Evolutionary conservation across 2,797 vertebrate species (phyloP), one percentile per base, ranked within the genome.

Genomic region (Acestrorhynchus altus): DNA sequence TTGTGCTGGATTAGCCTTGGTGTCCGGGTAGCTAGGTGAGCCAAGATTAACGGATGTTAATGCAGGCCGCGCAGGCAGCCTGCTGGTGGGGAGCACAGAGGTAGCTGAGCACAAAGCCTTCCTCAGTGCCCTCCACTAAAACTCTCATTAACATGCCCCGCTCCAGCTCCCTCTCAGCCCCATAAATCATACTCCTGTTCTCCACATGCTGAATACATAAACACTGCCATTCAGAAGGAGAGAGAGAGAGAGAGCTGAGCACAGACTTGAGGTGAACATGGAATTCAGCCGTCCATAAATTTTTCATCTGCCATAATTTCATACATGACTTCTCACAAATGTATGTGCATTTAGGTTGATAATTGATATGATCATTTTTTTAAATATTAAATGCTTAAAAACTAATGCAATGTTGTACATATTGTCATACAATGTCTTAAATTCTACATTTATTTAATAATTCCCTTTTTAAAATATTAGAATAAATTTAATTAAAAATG

Each of bases 111-210:
- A 81, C 74, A 85, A 77, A 85, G 76, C 47, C 74, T 76, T 77
- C 68, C 69, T 83, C 74, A 80, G 79, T 74, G 68, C 42, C 70
- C 67, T 74, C 59, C 42, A 18, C 73, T 81, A 69, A 78, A 79
- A 63, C 59, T 67, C 61, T 67, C 79, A 83, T 85, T 87, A 84
- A 76, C 84, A 83, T 80, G 81, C 65, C 39, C 54, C 5, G 60
- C 77, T 74, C 76, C 74, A 67, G 22, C 74, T 78, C 51, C 22
- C 68, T 31, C 24, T 22, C 59, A 35, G 49, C 13, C 42, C 79
- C 74, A 84, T 84, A 81, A 83, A 84, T 87, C 86, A 87, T 80
- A 84, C 63, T 73, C 49, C 76, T 81, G 78, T 74, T 63, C 78
- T 73, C 46, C 40, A 47, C 71, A 28, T 4, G 28, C 49, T 74